These are phyloP conservation scores for Conus canariensis DNA, from an alignment of 2,888 invertebrate species.

Conservation along the genomic window DNA sequence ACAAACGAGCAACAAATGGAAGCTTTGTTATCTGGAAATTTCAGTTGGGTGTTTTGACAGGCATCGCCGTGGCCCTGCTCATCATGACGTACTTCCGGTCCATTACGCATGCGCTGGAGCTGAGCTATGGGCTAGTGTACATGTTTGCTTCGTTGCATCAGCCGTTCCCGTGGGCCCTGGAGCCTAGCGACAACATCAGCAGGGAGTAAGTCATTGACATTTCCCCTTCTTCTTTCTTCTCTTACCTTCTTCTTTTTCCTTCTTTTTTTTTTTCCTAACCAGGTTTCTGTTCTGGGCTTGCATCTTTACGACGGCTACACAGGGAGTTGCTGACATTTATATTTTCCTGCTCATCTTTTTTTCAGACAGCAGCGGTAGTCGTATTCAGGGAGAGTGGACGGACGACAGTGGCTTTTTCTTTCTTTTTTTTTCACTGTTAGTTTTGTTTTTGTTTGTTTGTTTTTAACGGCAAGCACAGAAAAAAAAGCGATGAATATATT, in stretches of 20 bases:
- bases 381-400: neutral
- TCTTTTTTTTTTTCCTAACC: neutral
- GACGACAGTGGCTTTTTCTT: neutral
- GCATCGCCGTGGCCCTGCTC: conserved; percentile 68
- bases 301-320: neutral
- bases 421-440: neutral
- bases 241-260: neutral
- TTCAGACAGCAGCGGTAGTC: neutral
- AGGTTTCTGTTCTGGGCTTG: neutral
- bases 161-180: conserved; percentile 58
- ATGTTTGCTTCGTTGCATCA: conserved; percentile 64
- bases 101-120: conserved; percentile 68
- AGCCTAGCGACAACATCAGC: conserved; percentile 47
- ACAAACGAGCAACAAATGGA: neutral
- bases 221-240: neutral
- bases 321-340: neutral
- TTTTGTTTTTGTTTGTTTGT: neutral
- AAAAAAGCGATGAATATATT: neutral
- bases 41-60: conserved; percentile 52
- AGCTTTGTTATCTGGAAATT: neutral
- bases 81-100: conserved; percentile 70
- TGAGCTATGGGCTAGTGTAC: conserved; percentile 70
- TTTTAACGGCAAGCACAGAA: neutral
- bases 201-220: conserved; percentile 46
- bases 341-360: neutral